Evolutionary conservation across 1,140 invertebrate species (phyloP).

Genomic region (Anastatus disparis): DNA sequence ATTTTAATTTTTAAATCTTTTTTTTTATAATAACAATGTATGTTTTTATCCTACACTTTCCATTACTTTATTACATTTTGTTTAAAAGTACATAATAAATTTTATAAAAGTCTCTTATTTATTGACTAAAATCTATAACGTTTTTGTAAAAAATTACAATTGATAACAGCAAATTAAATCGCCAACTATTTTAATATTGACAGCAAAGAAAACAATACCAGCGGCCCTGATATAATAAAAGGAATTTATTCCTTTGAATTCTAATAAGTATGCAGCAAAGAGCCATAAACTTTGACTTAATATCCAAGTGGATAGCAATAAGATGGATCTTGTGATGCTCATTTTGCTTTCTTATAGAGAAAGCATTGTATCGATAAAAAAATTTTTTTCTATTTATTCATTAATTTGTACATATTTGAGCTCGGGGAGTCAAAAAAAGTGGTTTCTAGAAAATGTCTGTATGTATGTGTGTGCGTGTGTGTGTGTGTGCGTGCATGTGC

Average conservation of each 20-base stretch:
- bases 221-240: slow-evolving; percentile 84
- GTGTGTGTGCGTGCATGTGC: too few species aligned
- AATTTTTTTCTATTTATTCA: too few species aligned
- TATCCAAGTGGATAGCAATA: slow-evolving; percentile 76
- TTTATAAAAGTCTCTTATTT: not conserved
- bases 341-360: too few species aligned
- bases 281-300: slow-evolving; percentile 87
- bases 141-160: too few species aligned
- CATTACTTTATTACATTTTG: not conserved
- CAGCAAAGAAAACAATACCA: slow-evolving; percentile 79
- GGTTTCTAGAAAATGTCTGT: too few species aligned
- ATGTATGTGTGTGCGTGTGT: too few species aligned
- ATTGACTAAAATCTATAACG: slow-evolving; percentile 59
- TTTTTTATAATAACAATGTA: too few species aligned
- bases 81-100: not conserved
- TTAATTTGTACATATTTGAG: too few species aligned
- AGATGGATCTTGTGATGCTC: slow-evolving; percentile 64
- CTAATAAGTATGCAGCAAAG: slow-evolving; percentile 88
- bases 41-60: not conserved
- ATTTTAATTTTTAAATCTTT: too few species aligned
- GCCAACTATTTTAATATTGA: slow-evolving; percentile 79
- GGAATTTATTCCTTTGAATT: slow-evolving; percentile 87
- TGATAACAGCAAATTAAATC: slow-evolving; percentile 74
- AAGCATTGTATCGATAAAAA: too few species aligned
- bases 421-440: too few species aligned